Conservation (phyloP, 1,140 invertebrate species). For the Brachionus plicatilis region DNA sequence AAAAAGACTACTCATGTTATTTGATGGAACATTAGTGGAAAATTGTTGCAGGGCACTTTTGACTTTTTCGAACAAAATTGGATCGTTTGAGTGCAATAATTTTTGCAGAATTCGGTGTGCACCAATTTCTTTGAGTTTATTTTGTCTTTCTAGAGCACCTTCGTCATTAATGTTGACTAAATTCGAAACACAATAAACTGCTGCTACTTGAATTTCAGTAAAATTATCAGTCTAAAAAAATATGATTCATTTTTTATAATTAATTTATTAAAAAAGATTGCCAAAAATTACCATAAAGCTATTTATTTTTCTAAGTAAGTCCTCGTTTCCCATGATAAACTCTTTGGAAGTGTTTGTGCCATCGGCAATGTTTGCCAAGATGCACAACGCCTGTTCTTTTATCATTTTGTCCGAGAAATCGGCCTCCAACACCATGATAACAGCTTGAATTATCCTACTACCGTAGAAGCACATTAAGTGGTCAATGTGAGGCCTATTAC, state of each 20-base stretch:
- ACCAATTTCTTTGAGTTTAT: conserved; percentile 32
- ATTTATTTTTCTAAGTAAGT: conserved; percentile 30
- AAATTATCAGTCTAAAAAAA: conserved; percentile 8
- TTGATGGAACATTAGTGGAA: conserved; percentile 5
- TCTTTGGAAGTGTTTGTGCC: neutral
- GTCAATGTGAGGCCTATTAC: conserved; percentile 31
- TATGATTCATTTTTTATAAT: no score
- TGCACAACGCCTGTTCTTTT: conserved; percentile 33
- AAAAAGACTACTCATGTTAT: neutral
- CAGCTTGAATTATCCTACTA: conserved; percentile 27
- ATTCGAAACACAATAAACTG: conserved; percentile 26
- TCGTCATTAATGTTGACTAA: conserved; percentile 1
- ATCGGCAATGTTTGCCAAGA: conserved; percentile 37
- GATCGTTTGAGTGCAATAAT: conserved; percentile 28
- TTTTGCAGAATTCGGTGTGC: conserved; percentile 37
- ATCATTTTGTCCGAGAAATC: neutral
- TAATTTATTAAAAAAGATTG: no score
- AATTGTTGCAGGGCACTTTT: conserved; percentile 34
- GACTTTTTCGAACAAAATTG: conserved; percentile 35
- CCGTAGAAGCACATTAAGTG: conserved; percentile 31
- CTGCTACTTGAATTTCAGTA: conserved; percentile 32
- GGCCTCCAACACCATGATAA: conserved; percentile 27
- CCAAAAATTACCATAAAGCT: conserved; percentile 21
- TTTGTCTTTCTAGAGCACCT: conserved; percentile 29
- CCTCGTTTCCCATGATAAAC: conserved; percentile 38